Percentiles rank a stretch among this genome's conserved stretches.
These are phyloP conservation scores for Myocastor coypus DNA, from an alignment of 2,113 vertebrate genomes.

Conservation along the genomic window DNA sequence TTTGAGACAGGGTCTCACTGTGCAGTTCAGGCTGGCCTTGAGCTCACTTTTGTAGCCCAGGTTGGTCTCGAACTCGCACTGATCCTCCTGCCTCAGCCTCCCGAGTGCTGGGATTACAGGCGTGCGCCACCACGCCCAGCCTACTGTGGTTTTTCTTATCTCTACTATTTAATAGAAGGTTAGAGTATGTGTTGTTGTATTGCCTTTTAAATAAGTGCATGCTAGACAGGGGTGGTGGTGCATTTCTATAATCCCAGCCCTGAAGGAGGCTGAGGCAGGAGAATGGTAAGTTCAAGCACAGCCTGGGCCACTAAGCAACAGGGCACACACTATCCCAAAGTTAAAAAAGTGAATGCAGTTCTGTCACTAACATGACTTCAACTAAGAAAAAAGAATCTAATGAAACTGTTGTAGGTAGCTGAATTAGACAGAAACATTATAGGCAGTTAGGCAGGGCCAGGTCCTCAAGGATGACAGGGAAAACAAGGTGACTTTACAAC, in stretches of 20 bases:
- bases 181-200: background rate
- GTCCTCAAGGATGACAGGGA: too few relatives aligned
- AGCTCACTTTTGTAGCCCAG: too few relatives aligned
- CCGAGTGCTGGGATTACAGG: too few relatives aligned
- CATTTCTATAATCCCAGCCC: background rate
- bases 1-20: too few relatives aligned
- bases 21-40: too few relatives aligned
- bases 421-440: too few relatives aligned
- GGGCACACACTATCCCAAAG: background rate
- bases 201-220: conserved; percentile 36
- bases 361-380: conserved; percentile 11
- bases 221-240: background rate
- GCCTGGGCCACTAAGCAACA: background rate
- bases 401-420: background rate
- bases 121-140: too few relatives aligned
- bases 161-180: background rate
- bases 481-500: too few relatives aligned
- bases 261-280: background rate
- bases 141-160: background rate
- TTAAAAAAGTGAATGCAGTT: conserved; percentile 22
- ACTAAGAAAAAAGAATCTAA: conserved; percentile 26
- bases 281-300: background rate
- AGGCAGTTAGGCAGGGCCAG: too few relatives aligned
- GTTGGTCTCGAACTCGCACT: too few relatives aligned
- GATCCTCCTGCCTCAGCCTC: too few relatives aligned